Conservation (phyloP, 2,888 invertebrate species). For the Blastobasis adustella region DNA sequence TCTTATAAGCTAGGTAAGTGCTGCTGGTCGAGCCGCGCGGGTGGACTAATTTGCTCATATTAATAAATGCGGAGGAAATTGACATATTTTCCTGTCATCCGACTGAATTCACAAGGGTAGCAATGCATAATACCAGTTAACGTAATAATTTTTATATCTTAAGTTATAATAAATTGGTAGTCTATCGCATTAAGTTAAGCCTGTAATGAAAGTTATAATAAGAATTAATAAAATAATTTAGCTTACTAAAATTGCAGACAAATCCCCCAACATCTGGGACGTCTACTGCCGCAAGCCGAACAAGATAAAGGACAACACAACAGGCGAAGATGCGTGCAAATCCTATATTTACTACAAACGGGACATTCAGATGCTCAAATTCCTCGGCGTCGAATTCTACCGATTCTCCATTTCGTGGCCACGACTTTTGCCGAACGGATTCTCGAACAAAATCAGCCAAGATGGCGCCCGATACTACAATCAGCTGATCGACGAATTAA, state of each 20-base stretch:
- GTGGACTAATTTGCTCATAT: too few species aligned
- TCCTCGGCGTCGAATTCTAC: slow-evolving; percentile 65
- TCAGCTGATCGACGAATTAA: slow-evolving; percentile 74
- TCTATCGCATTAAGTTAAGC: background rate
- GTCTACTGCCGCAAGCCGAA: slow-evolving; percentile 62
- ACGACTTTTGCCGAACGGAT: slow-evolving; percentile 76
- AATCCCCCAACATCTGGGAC: slow-evolving; percentile 78
- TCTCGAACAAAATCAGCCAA: slow-evolving; percentile 66
- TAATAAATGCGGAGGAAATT: too few species aligned
- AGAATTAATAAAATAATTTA: background rate
- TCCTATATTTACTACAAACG: slow-evolving; percentile 76
- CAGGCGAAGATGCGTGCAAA: slow-evolving; percentile 76
- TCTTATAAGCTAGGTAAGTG: too few species aligned
- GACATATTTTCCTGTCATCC: too few species aligned
- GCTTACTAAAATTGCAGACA: slow-evolving; percentile 41
- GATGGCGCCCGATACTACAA: slow-evolving; percentile 79
- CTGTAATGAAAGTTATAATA: background rate
- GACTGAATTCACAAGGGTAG: too few species aligned
- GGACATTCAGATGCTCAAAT: slow-evolving; percentile 59
- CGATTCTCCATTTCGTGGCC: slow-evolving; percentile 79
- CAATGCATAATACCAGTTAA: too few species aligned
- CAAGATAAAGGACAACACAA: slow-evolving; percentile 65
- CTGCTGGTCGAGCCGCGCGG: too few species aligned
- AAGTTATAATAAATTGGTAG: background rate
- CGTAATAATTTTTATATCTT: background rate